Evolutionary conservation across 2,113 vertebrate genomes (phyloP), one percentile per base, ranked within the genome.

Genomic region (Mastomys coucha): DNA sequence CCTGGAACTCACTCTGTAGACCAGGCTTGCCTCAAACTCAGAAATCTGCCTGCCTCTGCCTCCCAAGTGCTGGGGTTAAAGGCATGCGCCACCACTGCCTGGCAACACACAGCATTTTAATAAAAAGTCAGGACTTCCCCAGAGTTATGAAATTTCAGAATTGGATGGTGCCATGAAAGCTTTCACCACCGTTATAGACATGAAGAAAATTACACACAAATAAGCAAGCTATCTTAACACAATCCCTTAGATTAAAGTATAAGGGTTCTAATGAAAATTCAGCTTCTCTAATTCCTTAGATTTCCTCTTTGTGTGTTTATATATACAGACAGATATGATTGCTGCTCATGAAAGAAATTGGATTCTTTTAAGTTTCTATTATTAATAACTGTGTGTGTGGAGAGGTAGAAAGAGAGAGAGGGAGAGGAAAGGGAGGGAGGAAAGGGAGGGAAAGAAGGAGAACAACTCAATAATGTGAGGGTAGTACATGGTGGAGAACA

Each of bases 301-400:
- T 67, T 31, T 89, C 24, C 10, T 69, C n/a, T 93, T 70, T 72
- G 28, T 89, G 13, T 58, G 56, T 58, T 58, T 19, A 58, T 58
- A 42, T 22, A 88, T 58, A 95, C 63, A 63, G 84, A 69, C 10
- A 28, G 67, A 31, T 45, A 88, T 36, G 14, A 91, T 94, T 88
- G 28, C 72, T 89, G 19, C 73, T 19, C 95, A 39, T 77, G 9
- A 94, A 95, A 1, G 73, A 82, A 95, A 96, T 76, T 28, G 33
- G 42, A 95, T 63, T 51, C 56, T 84, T 65, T 65, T 22, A 39
- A 84, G 4, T 17, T 42, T 86, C 49, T 33, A 33, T 22, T 86
- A 20, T 49, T 67, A 45, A 86, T 45, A 9, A 28, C 28, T 82
- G 20, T 42, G 22, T 75, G 39, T 42, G 22, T 75, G 17, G 14